Evolutionary conservation across 2,113 vertebrate genomes (phyloP), one percentile per base, ranked within the genome.

Genomic region (Vidua macroura): DNA sequence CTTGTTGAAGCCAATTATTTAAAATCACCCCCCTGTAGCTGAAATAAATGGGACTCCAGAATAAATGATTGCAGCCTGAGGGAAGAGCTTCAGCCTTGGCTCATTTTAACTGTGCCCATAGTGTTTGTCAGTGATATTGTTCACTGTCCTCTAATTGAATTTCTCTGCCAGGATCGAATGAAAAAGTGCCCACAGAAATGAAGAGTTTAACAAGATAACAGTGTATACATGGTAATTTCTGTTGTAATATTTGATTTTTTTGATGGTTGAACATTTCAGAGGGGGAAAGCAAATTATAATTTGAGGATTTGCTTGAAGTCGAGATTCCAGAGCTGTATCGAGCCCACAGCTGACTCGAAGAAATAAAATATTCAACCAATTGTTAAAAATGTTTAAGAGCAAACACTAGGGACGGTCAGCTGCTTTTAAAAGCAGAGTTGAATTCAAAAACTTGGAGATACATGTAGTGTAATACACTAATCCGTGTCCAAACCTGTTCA

Each of bases 61-160:
- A 87, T 85, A 80, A 88, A 93, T 82, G 85, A 51, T 46, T 80
- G 88, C 55, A 90, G 94, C 96, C 96, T 1, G 23, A 94, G 86
- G 97, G 92, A 76, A 92, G 70, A 89, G 69, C 70, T 94, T 91
- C 64, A 70, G 87, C 81, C 84, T 77, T 69, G 5, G 15, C 86
- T 97, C 92, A 83, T 94, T 93, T 92, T 77, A 93, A 86, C 95
- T 75, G 79, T 82, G 89, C 93, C 91, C 37, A 30, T 77, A 81
- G 95, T 94, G 88, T 83, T 67, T 83, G 83, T 91, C 3, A 4
- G 69, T 89, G 46, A 92, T 80, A 52, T 37, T 88, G 88, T 96
- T 95, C 88, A 27, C 83, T 96, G 28, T 55, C 13, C 59, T 76
- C 79, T 96, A 96, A 97, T 51, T 94, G 83, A 97, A 97, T 95